Evolutionary conservation across 1,140 invertebrate species (phyloP).

Genomic region (Diploscapter pachys): DNA sequence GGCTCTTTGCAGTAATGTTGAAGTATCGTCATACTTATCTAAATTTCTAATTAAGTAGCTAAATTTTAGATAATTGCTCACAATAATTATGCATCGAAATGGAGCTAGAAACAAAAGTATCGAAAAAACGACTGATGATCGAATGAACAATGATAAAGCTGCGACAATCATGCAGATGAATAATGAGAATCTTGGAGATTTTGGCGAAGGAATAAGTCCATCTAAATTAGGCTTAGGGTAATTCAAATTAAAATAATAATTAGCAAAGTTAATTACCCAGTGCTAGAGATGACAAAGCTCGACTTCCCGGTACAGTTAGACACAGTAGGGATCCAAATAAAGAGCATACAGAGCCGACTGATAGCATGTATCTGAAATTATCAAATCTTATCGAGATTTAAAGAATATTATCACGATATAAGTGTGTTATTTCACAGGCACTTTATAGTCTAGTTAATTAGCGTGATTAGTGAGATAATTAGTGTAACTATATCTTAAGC

Average conservation of each 20-base stretch:
- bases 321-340: slow-evolving; percentile 29
- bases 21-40: slow-evolving; percentile 20
- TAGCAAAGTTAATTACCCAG: not conserved
- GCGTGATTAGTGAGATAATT: not conserved
- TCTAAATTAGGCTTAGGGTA: slow-evolving; percentile 1
- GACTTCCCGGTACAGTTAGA: slow-evolving; percentile 27
- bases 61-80: slow-evolving; percentile 15
- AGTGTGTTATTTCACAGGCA: not conserved
- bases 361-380: slow-evolving; percentile 35
- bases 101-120: slow-evolving; percentile 11
- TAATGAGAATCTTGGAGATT: slow-evolving; percentile 2
- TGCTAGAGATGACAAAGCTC: slow-evolving; percentile 19
- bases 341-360: slow-evolving; percentile 36
- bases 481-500: not conserved
- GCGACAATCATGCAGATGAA: slow-evolving; percentile 4
- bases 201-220: slow-evolving; percentile 5
- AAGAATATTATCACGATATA: not conserved
- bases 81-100: slow-evolving; percentile 1
- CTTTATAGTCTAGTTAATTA: not conserved
- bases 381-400: not conserved
- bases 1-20: slow-evolving; percentile 27
- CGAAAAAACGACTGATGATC: not conserved
- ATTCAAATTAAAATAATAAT: not conserved
- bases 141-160: not conserved
- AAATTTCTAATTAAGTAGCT: slow-evolving; percentile 12